Evolutionary conservation across 2,113 vertebrate species (phyloP), one percentile per base, ranked within the genome.

Genomic region (Lates calcarifer): DNA sequence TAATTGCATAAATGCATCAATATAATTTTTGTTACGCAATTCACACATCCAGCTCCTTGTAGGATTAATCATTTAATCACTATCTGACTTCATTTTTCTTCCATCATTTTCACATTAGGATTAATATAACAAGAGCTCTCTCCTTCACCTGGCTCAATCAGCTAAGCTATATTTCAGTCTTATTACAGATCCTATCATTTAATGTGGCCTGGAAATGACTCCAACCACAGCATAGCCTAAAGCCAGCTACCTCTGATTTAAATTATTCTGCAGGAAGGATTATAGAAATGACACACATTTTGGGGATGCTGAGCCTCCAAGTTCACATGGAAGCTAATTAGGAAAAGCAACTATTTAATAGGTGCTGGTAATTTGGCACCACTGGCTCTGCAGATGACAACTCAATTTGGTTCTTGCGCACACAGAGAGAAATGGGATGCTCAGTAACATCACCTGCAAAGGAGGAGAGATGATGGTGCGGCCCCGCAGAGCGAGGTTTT

Each of bases 111-210:
- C 66, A 76, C 75, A 81, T 89, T 75, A 81, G 76, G 73, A 87
- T 89, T 86, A 86, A 90, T 87, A 77, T n/a, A 81, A 86, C 76
- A 65, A 66, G 74, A 73, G 78, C 69, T 67, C 58, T 64, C 61
- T 81, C 82, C 66, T 83, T 84, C 85, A 90, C 86, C 80, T 87
- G 81, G n/a, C 81, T 69, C 82, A 82, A 84, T 90, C 81, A 84
- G 20, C 75, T 26, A 10, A 65, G 83, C 79, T 57, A 72, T 55
- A 65, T 75, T 87, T 79, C 85, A 74, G 57, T 70, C 79, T 86
- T 85, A 93, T 91, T 93, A 86, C 85, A 83, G 92, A 94, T 93
- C 56, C 79, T 92, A 93, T 95, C 91, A 90, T 91, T 92, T 93
- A 93, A 93, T 91, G 70, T 53, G 77, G 65, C 77, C 79, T 83